These are phyloP conservation scores for Chorisops tibialis DNA, from an alignment of 2,888 invertebrate species.

Conservation along the genomic window DNA sequence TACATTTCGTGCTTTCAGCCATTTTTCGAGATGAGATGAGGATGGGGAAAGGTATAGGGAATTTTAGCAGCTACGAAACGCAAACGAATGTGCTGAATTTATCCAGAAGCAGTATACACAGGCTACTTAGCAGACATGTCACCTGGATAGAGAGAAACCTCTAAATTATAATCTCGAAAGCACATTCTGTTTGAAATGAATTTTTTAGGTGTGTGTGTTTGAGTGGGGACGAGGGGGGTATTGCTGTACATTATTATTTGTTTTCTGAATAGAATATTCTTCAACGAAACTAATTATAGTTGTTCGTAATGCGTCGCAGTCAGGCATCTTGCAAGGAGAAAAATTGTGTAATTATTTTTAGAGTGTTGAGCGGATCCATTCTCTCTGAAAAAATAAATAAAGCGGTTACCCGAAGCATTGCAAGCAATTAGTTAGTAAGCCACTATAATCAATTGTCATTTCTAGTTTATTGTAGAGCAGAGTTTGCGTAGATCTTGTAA, in stretches of 20 bases:
- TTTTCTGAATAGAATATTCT: slow-evolving; percentile 6
- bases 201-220: neutral
- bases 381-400: no score
- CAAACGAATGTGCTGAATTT: slow-evolving; percentile 16
- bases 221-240: neutral
- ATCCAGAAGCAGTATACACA: neutral
- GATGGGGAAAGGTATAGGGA: neutral
- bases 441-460: no score
- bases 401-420: no score
- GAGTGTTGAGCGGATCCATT: no score
- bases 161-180: slow-evolving; percentile 19
- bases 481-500: no score
- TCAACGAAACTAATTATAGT: slow-evolving; percentile 15
- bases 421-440: no score
- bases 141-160: neutral
- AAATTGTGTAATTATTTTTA: no score
- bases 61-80: neutral
- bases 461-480: no score
- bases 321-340: no score
- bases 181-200: slow-evolving; percentile 5
- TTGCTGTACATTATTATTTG: neutral
- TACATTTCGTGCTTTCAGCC: slow-evolving; percentile 4
- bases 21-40: neutral
- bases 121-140: slow-evolving; percentile 19
- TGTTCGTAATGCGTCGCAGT: neutral